These are phyloP conservation scores for Ciconia nigra DNA, from an alignment of 2,797 vertebrate genomes.

Conservation along the genomic window DNA sequence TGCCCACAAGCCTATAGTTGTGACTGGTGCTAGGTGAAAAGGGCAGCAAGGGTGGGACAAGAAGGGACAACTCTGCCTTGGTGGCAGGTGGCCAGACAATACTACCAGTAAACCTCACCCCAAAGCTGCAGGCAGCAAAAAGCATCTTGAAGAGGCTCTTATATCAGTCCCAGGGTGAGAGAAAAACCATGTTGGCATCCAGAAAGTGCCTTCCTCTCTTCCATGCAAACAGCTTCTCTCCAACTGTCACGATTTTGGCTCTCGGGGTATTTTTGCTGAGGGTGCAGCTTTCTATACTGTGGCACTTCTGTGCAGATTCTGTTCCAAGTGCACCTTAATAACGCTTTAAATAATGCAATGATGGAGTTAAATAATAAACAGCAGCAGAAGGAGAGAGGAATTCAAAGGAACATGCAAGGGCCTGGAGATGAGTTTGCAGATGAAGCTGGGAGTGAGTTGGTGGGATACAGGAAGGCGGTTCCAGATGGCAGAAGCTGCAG, in stretches of 20 bases:
- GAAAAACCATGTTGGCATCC: neutral
- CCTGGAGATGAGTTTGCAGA: neutral
- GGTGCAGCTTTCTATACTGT: neutral
- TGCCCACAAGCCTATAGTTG: neutral
- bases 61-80: neutral
- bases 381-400: neutral
- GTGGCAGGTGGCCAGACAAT: neutral
- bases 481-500: neutral
- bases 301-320: neutral
- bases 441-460: neutral
- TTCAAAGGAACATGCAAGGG: neutral
- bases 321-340: neutral
- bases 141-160: neutral
- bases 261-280: neutral
- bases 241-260: neutral
- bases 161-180: fast-evolving
- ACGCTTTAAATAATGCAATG: neutral
- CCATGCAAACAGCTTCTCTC: neutral
- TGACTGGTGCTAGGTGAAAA: neutral
- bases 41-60: neutral
- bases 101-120: neutral
- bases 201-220: neutral
- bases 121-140: neutral
- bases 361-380: neutral
- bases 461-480: neutral